These are phyloP conservation scores for Betta splendens DNA, from an alignment of 2,797 vertebrate species.

Conservation along the genomic window DNA sequence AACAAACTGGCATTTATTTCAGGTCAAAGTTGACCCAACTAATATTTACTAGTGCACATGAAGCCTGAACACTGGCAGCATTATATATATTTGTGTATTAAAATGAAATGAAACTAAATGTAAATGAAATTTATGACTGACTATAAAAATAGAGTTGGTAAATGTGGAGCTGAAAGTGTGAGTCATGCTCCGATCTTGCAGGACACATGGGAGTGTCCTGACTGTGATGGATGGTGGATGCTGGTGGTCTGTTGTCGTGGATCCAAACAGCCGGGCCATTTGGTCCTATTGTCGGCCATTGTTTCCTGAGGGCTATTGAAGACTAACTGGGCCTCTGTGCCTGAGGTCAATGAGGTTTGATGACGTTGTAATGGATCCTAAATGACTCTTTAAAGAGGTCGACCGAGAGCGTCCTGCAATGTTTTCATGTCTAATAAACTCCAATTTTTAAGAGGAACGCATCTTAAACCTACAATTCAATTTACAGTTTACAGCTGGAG, in stretches of 20 bases:
- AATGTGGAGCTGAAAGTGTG: slow-evolving; percentile 53
- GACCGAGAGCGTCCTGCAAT: slow-evolving; percentile 20
- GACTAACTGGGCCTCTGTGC: slow-evolving; percentile 51
- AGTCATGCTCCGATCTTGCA: slow-evolving; percentile 37
- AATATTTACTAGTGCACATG: background rate
- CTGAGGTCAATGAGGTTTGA: slow-evolving; percentile 70
- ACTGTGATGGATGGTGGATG: slow-evolving; percentile 74
- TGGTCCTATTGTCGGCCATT: slow-evolving; percentile 81
- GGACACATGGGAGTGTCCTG: slow-evolving; percentile 66
- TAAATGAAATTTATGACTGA: slow-evolving; percentile 9
- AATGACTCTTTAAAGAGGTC: slow-evolving; percentile 63
- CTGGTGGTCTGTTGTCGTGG: slow-evolving; percentile 79
- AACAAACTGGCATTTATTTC: background rate
- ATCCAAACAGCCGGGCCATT: slow-evolving; percentile 74
- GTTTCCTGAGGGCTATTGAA: slow-evolving; percentile 61
- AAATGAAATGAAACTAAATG: slow-evolving; percentile 14
- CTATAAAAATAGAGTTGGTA: slow-evolving; percentile 40
- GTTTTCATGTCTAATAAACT: slow-evolving; percentile 39
- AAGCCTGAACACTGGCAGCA: background rate
- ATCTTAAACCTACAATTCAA: slow-evolving; percentile 2
- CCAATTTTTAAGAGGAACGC: slow-evolving; percentile 14
- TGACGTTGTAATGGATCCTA: slow-evolving; percentile 67
- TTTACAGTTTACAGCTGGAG: background rate
- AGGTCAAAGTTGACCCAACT: background rate
- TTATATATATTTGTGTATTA: background rate